These are phyloP conservation scores for Mareca penelope DNA, from an alignment of 2,797 vertebrate genomes.

Conservation along the genomic window DNA sequence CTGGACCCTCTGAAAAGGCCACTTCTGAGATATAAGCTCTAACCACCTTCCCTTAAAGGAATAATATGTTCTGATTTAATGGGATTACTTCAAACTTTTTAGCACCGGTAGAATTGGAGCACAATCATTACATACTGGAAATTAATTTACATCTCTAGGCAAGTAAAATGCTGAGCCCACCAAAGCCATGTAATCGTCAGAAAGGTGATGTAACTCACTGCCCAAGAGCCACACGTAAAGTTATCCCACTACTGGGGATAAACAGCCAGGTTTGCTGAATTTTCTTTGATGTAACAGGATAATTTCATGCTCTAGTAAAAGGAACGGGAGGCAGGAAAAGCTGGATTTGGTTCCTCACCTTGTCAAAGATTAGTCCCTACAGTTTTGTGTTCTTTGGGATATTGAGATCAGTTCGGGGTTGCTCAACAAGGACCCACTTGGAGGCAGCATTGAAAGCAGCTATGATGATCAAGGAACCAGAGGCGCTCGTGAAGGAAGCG, in stretches of 20 bases:
- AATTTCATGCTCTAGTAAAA: constrained; percentile 45
- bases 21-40: background rate
- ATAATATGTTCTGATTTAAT: background rate
- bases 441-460: background rate
- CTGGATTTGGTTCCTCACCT: background rate
- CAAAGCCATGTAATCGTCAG: constrained; percentile 19
- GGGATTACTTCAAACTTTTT: background rate
- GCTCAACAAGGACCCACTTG: background rate
- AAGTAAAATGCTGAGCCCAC: constrained; percentile 15
- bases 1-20: background rate
- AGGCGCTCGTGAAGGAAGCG: background rate
- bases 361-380: background rate
- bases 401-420: background rate
- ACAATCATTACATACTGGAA: background rate
- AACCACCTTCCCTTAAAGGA: background rate
- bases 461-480: background rate
- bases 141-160: constrained; percentile 16
- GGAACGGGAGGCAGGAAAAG: constrained; percentile 10
- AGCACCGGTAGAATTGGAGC: background rate
- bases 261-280: background rate
- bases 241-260: background rate
- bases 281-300: constrained; percentile 38
- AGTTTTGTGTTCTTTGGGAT: background rate
- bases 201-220: constrained; percentile 21
- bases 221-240: background rate